phyloP scores from a whole-genome alignment of 1,140 invertebrate genomes.

The Mercenaria mercenaria region DNA sequence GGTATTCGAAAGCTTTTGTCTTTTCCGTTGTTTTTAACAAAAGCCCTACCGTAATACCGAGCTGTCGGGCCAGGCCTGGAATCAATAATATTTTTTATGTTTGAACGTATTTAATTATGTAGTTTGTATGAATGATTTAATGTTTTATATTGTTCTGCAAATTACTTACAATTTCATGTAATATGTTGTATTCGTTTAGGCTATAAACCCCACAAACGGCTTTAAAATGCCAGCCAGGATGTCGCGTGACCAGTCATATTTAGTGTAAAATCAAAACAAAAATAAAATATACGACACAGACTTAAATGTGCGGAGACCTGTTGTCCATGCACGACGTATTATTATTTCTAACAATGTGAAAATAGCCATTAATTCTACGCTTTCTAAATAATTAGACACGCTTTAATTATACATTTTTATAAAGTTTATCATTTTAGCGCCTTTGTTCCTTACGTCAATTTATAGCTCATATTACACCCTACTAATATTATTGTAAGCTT shows the following conservation, averaged over 20 bases:
- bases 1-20: too few relatives aligned
- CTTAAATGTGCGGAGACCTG: background rate
- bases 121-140: background rate
- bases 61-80: too few relatives aligned
- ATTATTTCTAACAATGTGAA: background rate
- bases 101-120: background rate
- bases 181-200: background rate
- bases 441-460: background rate
- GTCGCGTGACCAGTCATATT: background rate
- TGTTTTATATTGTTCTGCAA: background rate
- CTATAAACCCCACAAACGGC: background rate
- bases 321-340: too few relatives aligned
- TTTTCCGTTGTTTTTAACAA: too few relatives aligned
- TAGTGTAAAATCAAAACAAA: background rate
- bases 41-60: too few relatives aligned
- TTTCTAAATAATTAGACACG: background rate
- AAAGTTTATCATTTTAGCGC: background rate
- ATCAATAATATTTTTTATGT: too few relatives aligned
- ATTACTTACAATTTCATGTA: background rate
- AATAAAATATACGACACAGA: background rate
- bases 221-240: background rate
- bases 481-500: background rate
- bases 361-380: background rate
- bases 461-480: background rate
- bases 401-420: background rate